These are phyloP conservation scores for Falco biarmicus DNA, from an alignment of 2,797 vertebrate species.

Conservation along the genomic window DNA sequence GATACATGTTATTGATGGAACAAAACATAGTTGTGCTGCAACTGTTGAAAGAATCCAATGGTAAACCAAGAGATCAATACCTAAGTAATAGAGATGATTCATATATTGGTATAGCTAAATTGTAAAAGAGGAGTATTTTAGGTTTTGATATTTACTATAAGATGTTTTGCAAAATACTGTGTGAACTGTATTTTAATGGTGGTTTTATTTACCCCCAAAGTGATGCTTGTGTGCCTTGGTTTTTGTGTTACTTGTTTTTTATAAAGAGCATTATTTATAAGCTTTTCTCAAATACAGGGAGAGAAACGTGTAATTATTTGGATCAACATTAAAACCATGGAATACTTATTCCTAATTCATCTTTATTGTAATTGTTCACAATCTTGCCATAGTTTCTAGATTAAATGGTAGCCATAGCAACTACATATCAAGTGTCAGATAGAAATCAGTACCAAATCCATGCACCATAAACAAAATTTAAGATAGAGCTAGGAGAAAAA, in stretches of 20 bases:
- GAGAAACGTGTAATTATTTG: background rate
- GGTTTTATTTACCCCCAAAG: background rate
- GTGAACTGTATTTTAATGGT: background rate
- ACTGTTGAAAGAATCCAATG: background rate
- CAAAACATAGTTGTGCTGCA: background rate
- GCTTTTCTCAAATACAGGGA: background rate
- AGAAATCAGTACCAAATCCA: background rate
- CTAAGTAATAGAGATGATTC: background rate
- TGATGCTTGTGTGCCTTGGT: background rate
- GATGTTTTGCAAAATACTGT: background rate
- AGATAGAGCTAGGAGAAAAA: background rate
- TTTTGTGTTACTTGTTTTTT: background rate
- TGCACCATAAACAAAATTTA: background rate
- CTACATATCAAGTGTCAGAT: background rate
- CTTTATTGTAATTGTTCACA: slow-evolving; percentile 4
- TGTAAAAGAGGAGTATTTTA: background rate
- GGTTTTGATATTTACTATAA: background rate
- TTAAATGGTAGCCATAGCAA: slow-evolving; percentile 29
- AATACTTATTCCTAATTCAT: slow-evolving; percentile 6
- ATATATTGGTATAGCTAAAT: background rate
- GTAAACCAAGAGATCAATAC: background rate
- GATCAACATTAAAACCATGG: background rate
- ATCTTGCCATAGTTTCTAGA: background rate
- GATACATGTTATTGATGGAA: background rate
- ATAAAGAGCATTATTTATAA: background rate